Conservation (phyloP, 2,888 invertebrate species). For the Zele albiditarsus region DNA sequence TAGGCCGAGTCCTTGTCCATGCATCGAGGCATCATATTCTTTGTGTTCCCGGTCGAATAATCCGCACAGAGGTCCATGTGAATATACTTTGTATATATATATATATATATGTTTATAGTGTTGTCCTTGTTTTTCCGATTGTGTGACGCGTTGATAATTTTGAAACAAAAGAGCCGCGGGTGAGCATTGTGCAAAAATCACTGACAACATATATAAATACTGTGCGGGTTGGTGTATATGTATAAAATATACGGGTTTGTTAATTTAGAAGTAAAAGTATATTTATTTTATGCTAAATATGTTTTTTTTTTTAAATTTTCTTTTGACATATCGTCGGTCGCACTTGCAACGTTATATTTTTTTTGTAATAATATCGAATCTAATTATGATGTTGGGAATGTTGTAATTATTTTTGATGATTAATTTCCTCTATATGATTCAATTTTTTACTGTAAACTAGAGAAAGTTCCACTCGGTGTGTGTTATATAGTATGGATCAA, state of each 20-base stretch:
- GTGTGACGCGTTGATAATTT: conserved; percentile 72
- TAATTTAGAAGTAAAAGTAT: neutral
- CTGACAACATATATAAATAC: conserved; percentile 26
- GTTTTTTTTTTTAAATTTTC: neutral
- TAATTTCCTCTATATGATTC: too few species aligned
- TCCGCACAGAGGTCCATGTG: conserved; percentile 33
- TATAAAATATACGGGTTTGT: neutral
- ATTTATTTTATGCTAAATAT: neutral
- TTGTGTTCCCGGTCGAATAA: conserved; percentile 12
- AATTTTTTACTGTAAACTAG: too few species aligned
- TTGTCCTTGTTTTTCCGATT: conserved; percentile 56
- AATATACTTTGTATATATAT: conserved; percentile 10
- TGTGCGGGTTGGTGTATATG: neutral
- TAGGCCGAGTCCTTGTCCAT: conserved; percentile 34
- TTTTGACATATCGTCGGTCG: too few species aligned
- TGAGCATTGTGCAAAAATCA: conserved; percentile 69
- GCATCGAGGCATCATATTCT: conserved; percentile 36
- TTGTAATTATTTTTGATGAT: too few species aligned
- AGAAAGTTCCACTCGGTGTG: too few species aligned
- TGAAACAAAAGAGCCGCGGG: conserved; percentile 65
- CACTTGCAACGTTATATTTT: too few species aligned
- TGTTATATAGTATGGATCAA: too few species aligned
- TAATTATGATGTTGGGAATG: too few species aligned
- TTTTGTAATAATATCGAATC: too few species aligned
- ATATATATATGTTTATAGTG: neutral